These are phyloP conservation scores for Xiphophorus maculatus DNA, from an alignment of 2,113 vertebrate genomes.

Conservation along the genomic window DNA sequence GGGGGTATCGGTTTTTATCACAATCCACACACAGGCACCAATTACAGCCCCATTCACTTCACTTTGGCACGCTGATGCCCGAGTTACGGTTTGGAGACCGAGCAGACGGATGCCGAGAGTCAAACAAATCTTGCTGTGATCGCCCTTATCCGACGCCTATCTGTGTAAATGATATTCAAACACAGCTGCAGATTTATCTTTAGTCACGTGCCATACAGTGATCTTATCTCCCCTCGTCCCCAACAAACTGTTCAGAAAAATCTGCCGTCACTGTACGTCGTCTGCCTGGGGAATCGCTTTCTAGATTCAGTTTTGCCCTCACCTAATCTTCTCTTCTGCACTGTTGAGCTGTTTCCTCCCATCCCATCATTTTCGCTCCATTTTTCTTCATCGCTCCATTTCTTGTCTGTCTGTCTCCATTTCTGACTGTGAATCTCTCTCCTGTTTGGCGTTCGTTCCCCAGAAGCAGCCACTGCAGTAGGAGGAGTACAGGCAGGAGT, in stretches of 20 bases:
- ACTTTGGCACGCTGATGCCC: slow-evolving; percentile 19
- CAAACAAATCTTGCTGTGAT: slow-evolving; percentile 21
- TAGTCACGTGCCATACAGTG: slow-evolving; percentile 32
- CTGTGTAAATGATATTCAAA: slow-evolving; percentile 32
- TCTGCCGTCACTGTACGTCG: slow-evolving; percentile 25
- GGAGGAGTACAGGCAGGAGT: slow-evolving; percentile 40
- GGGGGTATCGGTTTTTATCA: slow-evolving; percentile 47
- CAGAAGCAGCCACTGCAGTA: slow-evolving; percentile 40
- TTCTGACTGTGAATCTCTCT: slow-evolving; percentile 33
- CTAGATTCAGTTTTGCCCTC: slow-evolving; percentile 55
- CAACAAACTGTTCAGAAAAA: slow-evolving; percentile 48
- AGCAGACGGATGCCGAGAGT: slow-evolving; percentile 14
- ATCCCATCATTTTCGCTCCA: slow-evolving; percentile 60
- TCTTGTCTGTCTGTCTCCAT: slow-evolving; percentile 31
- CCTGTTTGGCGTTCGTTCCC: slow-evolving; percentile 20
- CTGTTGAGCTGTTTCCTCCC: slow-evolving; percentile 49
- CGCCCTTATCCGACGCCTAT: slow-evolving; percentile 17
- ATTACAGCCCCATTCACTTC: slow-evolving; percentile 22
- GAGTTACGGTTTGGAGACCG: slow-evolving; percentile 13
- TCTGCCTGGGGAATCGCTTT: slow-evolving; percentile 50
- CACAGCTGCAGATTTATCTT: slow-evolving; percentile 48
- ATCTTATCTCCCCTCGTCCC: slow-evolving; percentile 29
- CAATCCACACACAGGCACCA: slow-evolving; percentile 4
- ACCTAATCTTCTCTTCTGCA: slow-evolving; percentile 50
- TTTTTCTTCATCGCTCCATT: slow-evolving; percentile 54